Evolutionary conservation across 1,140 invertebrate species (phyloP), one percentile per base, ranked within the genome.

Genomic region (Reticulitermes speratus): DNA sequence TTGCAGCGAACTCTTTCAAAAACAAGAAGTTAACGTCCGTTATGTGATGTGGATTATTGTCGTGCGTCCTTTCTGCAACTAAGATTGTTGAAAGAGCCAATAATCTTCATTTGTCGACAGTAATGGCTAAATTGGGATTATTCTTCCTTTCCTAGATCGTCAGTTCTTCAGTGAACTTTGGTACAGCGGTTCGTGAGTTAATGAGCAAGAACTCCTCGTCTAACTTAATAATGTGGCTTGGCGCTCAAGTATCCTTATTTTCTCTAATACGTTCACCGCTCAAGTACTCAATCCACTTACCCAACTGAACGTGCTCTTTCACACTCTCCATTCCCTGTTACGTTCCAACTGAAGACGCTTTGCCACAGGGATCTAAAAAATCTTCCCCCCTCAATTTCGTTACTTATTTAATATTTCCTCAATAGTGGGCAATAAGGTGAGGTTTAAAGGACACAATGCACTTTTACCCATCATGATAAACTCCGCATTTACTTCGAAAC

Each of bases 241-340:
- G 65, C 3, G n/a, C 65, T 75, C 25, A 25, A 75, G 65, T 30
- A 75, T 75, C 65, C 65, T 75, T 75, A 75, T 75, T 75, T 75
- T 30, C 65, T n/a, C 65, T 75, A 75, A 75, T 75, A 75, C 65
- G 65, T 75, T 75, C 65, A 30, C 1, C n/a, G 3, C 65, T 75
- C 65, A 75, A 75, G 65, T 75, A 75, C 65, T 25, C 65, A 75
- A 75, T 75, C 65, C 25, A 75, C 65, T 75, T 75, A 75, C 25
- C 6, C 3, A 75, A n/a, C 25, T 8, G n/a, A 75, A 75, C 65
- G 65, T 75, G 65, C 8, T 25, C n/a, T 14, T 30, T 75, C 8
- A 30, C 65, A 25, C 65, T 8, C 65, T 30, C 65, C 65, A 75
- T 75, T 75, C 65, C 65, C 25, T 75, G 25, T 75, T 30, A 75